Conservation (phyloP, 2,888 invertebrate species). For the Drosophila setosimentum region DNA sequence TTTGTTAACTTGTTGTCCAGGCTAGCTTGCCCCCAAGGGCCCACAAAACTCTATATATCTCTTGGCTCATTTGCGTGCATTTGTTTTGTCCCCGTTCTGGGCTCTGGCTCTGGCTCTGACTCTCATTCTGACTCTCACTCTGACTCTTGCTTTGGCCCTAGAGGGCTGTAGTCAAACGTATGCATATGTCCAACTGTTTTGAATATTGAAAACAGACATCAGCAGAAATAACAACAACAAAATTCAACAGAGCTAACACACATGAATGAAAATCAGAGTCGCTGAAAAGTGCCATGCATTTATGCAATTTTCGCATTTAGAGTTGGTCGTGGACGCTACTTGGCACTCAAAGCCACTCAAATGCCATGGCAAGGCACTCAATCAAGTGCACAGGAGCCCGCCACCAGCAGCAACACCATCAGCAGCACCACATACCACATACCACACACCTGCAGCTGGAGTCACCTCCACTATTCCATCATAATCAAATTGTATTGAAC, state of each 20-base stretch:
- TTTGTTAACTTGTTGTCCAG: conserved; percentile 17
- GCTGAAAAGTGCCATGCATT: conserved; percentile 78
- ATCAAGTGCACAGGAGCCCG: conserved; percentile 66
- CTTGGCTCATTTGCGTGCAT: conserved; percentile 76
- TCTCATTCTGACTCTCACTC: conserved; percentile 25
- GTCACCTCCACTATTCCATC: conserved; percentile 41
- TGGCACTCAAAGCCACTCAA: conserved; percentile 78
- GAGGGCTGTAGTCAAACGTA: conserved; percentile 61
- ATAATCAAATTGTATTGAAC: conserved; percentile 81
- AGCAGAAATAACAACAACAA: conserved; percentile 29
- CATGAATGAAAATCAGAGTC: conserved; percentile 61
- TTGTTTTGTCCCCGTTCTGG: conserved; percentile 61
- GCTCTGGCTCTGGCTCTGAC: conserved; percentile 16
- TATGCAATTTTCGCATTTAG: conserved; percentile 71
- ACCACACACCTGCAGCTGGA: conserved; percentile 9
- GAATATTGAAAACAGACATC: conserved; percentile 73
- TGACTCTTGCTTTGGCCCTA: conserved; percentile 25
- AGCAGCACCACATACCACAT: conserved; percentile 3
- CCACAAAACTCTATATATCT: conserved; percentile 54
- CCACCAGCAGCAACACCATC: conserved; percentile 16
- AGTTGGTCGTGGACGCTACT: conserved; percentile 64
- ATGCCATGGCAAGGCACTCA: conserved; percentile 77
- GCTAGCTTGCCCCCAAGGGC: conserved; percentile 57
- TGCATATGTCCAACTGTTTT: conserved; percentile 77
- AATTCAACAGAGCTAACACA: conserved; percentile 9